Base-by-base conservation (phyloP, 2,113 vertebrate species). In the Pterocles orientalis region DNA sequence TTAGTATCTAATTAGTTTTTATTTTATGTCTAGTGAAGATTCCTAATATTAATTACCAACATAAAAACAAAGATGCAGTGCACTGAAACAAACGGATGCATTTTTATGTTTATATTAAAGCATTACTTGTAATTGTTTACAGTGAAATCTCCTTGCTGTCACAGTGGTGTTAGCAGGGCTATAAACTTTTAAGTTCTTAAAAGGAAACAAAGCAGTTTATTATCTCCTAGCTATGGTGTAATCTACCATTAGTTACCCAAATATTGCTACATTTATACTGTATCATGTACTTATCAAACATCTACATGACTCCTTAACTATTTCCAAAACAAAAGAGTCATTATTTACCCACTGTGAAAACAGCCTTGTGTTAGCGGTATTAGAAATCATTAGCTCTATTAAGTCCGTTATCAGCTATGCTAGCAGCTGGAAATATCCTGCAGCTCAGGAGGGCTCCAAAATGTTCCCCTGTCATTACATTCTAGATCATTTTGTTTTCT, bases 341-440 rank as follows among this genome's bases (percentile, higher is more conserved):
- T 97, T 96, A 96, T 97, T 95, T 97, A 94, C 96, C 97, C 97
- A 94, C 96, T 97, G 96, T 95, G 96, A 96, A 96, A 96, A 97
- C 87, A 95, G 93, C 90, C 91, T 76, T 72, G 80, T 92, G 94
- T 93, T 96, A 93, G 95, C 96, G 94, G 96, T 95, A 96, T 97
- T 94, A 93, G 92, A 84, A 96, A 95, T 94, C 89, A 93, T 85
- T 92, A 88, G 91, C 94, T 76, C 94, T 91, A 48, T 82, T 95
- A 95, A 94, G 91, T 96, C 90, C 14, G 18, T 41, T 95, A 88
- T 96, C 88, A 90, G 93, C 86, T 80, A 76, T 78, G 78, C 53
- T 68, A 93, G 90, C 84, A 97, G 97, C 96, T 97, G 96, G 97
- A 97, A 96, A 95, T 95, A 96, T 94, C 92, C 90, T 96, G 85